phyloP scores from a whole-genome alignment of 2,797 vertebrate species.

The Bradypodion pumilum region DNA sequence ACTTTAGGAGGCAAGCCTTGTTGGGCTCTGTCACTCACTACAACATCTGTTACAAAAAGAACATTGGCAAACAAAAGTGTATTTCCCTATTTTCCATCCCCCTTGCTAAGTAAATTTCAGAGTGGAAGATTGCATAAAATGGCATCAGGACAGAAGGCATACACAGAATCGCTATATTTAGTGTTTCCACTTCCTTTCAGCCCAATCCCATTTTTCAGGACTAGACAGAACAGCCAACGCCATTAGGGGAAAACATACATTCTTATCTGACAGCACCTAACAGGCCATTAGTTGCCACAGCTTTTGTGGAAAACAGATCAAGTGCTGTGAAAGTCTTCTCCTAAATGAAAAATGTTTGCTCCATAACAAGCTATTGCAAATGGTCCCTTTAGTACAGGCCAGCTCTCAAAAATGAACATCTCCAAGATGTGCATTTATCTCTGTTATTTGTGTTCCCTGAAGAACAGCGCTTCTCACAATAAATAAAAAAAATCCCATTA shows the following conservation, averaged over 20 bases:
- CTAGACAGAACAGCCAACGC: background rate
- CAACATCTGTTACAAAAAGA: background rate
- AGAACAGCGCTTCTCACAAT: background rate
- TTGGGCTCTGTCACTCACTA: background rate
- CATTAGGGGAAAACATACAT: background rate
- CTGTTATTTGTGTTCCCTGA: background rate
- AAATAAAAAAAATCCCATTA: background rate
- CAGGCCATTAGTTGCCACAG: background rate
- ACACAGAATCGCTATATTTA: background rate
- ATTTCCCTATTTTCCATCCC: background rate
- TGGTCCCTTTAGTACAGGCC: background rate
- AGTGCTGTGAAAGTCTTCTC: background rate
- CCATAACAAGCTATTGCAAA: background rate
- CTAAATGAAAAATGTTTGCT: background rate
- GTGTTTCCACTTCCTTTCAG: background rate
- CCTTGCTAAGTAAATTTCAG: background rate
- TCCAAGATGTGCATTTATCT: background rate
- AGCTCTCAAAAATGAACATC: background rate
- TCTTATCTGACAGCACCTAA: background rate
- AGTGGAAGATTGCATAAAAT: background rate
- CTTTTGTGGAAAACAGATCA: background rate
- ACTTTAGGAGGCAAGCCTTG: background rate
- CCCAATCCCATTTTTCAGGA: background rate
- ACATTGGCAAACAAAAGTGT: background rate
- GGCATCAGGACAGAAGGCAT: background rate